Percentiles rank a stretch among this genome's conserved stretches.
phyloP scores from a whole-genome alignment of 2,113 vertebrate species.

The Ceuthmochares aereus region DNA sequence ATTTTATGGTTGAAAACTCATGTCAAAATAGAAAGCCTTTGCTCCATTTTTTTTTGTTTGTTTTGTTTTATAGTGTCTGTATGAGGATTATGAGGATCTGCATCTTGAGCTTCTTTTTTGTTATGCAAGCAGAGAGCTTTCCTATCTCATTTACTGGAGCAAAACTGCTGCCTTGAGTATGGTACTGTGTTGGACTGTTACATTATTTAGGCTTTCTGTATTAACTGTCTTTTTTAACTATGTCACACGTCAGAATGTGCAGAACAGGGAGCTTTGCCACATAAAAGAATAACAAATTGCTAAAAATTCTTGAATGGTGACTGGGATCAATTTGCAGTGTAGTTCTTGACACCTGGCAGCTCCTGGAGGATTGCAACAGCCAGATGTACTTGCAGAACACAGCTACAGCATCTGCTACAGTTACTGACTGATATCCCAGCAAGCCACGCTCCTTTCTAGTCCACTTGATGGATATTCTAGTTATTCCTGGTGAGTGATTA shows the following conservation, averaged over 20 bases:
- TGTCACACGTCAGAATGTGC: background rate
- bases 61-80: background rate
- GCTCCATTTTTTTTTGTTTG: background rate
- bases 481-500: constrained; percentile 37
- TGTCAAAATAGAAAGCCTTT: background rate
- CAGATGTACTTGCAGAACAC: constrained; percentile 22
- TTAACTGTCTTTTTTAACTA: background rate
- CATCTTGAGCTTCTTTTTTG: background rate
- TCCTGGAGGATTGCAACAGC: constrained; percentile 55
- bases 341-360: constrained; percentile 43
- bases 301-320: background rate
- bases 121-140: background rate
- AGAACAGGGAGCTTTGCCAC: background rate
- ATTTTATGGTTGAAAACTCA: background rate
- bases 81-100: background rate
- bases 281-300: constrained; percentile 30
- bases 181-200: background rate
- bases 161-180: background rate
- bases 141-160: background rate
- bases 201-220: background rate
- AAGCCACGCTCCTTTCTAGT: constrained; percentile 29
- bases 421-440: constrained; percentile 26
- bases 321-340: constrained; percentile 41
- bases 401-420: background rate
- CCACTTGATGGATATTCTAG: constrained; percentile 34